Evolutionary conservation across 2,113 vertebrate genomes (phyloP).

Genomic region (Perccottus glenii): DNA sequence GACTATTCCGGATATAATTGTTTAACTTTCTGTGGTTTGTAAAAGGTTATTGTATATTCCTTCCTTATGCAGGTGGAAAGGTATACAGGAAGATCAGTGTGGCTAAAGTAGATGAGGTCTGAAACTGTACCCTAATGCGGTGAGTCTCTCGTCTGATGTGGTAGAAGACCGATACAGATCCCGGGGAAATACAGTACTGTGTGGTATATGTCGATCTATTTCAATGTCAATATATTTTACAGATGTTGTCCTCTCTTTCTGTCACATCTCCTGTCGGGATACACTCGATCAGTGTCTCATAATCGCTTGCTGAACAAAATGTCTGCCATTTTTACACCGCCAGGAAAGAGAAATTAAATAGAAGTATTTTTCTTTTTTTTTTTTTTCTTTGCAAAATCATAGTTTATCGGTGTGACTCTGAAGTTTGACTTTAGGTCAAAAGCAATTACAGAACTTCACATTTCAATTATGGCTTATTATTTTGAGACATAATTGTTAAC

Average conservation of each 20-base stretch:
- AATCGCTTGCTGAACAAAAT: conserved; percentile 13
- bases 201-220: conserved; percentile 19
- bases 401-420: no score
- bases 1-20: background rate
- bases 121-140: conserved; percentile 15
- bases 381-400: conserved; percentile 10
- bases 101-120: background rate
- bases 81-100: no score
- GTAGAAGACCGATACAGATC: conserved; percentile 19
- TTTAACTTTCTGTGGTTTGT: conserved; percentile 29
- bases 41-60: conserved; percentile 29
- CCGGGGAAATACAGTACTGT: conserved; percentile 1
- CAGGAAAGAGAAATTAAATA: conserved; percentile 8
- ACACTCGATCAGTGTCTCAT: conserved; percentile 19
- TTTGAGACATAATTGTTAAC: no score
- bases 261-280: conserved; percentile 9
- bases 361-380: no score
- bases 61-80: conserved; percentile 3
- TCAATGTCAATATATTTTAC: conserved; percentile 23
- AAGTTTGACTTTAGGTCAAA: no score
- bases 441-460: no score
- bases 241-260: conserved; percentile 4
- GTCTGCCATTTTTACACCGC: background rate
- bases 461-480: no score
- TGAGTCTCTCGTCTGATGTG: conserved; percentile 20